Evolutionary conservation across 2,113 vertebrate species (phyloP).

Genomic region (Smithornis capensis): DNA sequence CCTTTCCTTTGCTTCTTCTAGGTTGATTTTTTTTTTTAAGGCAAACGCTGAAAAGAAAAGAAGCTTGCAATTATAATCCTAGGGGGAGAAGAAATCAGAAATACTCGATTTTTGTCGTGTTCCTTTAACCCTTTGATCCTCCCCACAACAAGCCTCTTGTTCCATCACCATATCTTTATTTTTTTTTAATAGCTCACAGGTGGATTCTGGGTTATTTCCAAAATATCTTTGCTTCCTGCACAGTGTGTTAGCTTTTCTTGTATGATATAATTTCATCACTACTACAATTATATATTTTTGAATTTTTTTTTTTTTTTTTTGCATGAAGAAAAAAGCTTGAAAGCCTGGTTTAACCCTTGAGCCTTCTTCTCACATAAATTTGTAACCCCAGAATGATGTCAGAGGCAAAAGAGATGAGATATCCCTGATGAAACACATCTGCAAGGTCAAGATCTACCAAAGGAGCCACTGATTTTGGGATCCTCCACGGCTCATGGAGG

Average conservation of each 20-base stretch:
- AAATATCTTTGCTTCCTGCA: background rate
- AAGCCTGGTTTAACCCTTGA: background rate
- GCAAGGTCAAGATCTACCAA: background rate
- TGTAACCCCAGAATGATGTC: background rate
- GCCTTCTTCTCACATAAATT: background rate
- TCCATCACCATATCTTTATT: background rate
- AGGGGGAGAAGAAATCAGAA: background rate
- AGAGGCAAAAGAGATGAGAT: background rate
- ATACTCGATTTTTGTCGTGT: slow-evolving; percentile 24
- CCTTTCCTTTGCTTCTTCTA: background rate
- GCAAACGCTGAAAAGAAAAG: background rate
- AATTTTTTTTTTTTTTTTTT: background rate
- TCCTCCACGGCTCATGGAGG: background rate
- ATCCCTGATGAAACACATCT: background rate
- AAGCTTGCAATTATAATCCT: background rate
- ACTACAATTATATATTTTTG: background rate
- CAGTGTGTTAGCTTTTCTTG: background rate
- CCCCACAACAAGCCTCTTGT: slow-evolving; percentile 21
- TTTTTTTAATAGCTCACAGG: background rate
- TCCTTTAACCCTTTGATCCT: slow-evolving; percentile 39
- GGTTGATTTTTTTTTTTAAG: background rate
- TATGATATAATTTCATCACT: background rate
- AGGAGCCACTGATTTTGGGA: background rate
- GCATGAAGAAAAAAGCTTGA: background rate
- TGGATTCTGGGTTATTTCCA: slow-evolving; percentile 11